Conservation (phyloP, 2,888 invertebrate species). For the Tenodera sinensis region DNA sequence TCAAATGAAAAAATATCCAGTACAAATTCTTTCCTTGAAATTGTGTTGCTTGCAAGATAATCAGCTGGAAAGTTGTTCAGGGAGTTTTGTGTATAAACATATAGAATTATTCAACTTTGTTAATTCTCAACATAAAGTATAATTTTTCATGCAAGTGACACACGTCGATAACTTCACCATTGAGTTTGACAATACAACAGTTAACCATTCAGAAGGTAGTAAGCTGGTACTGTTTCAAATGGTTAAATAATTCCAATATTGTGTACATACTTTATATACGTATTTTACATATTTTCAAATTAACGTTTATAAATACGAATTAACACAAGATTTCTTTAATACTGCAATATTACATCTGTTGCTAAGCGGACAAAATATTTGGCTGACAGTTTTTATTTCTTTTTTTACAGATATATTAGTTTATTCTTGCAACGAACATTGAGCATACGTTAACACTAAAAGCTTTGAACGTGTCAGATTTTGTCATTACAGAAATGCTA, state of each 20-base stretch:
- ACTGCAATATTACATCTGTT: not conserved
- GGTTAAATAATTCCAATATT: not conserved
- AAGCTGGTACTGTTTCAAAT: no score
- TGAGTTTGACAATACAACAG: not conserved
- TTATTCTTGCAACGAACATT: not conserved
- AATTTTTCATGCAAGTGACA: not conserved
- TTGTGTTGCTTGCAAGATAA: no score
- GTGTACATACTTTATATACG: not conserved
- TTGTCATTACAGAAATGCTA: no score
- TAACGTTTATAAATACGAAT: not conserved
- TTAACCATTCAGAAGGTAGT: not conserved
- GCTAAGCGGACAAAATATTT: not conserved
- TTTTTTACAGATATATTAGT: no score
- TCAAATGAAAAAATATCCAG: no score
- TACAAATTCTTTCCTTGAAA: no score
- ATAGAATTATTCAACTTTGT: no score
- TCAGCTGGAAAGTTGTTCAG: no score
- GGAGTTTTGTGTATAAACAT: no score
- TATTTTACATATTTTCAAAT: not conserved
- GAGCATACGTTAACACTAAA: not conserved
- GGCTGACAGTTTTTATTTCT: not conserved
- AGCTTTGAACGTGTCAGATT: not conserved
- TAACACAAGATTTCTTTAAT: not conserved
- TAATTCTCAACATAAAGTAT: no score
- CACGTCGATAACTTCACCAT: not conserved